These are phyloP conservation scores for Hippocampus barbouri DNA, from an alignment of 2,113 vertebrate genomes.

Conservation along the genomic window DNA sequence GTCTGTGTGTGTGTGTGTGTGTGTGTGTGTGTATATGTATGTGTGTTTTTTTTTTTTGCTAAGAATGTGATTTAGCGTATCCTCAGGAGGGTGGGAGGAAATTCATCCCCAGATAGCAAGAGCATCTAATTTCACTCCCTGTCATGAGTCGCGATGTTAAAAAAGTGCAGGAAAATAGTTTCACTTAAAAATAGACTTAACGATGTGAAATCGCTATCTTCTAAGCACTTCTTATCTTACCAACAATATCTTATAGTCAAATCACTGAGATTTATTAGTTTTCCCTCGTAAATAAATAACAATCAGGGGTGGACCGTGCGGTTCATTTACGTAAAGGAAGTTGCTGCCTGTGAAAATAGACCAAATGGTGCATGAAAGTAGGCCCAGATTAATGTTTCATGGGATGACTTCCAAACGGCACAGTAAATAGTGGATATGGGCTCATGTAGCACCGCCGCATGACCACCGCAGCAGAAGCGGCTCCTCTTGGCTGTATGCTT, in stretches of 20 bases:
- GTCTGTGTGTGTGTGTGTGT: too few relatives aligned
- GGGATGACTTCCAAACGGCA: slow-evolving; percentile 12
- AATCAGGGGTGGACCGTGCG: slow-evolving; percentile 1
- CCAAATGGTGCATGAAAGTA: slow-evolving; percentile 12
- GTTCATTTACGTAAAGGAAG: slow-evolving; percentile 11
- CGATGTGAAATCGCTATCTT: not conserved
- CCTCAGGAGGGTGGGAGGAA: not conserved
- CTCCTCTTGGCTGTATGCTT: not conserved
- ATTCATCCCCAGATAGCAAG: not conserved
- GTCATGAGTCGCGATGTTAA: slow-evolving; percentile 20
- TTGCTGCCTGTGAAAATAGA: slow-evolving; percentile 9
- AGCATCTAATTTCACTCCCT: slow-evolving; percentile 2
- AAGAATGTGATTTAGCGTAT: slow-evolving; percentile 3
- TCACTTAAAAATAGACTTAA: slow-evolving; percentile 25
- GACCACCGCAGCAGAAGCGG: slow-evolving; percentile 20
- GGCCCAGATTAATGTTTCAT: slow-evolving; percentile 46
- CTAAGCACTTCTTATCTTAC: slow-evolving; percentile 6
- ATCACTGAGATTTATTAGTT: slow-evolving; percentile 1
- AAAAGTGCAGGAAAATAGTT: slow-evolving; percentile 6
- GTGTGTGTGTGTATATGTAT: too few relatives aligned
- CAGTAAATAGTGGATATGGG: slow-evolving; percentile 34
- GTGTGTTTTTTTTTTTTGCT: not conserved
- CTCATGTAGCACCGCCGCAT: slow-evolving; percentile 23
- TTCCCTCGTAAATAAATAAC: slow-evolving; percentile 25
- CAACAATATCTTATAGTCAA: slow-evolving; percentile 8